Base-by-base conservation (phyloP, 2,888 invertebrate genomes). In the Chymomyza amoena region DNA sequence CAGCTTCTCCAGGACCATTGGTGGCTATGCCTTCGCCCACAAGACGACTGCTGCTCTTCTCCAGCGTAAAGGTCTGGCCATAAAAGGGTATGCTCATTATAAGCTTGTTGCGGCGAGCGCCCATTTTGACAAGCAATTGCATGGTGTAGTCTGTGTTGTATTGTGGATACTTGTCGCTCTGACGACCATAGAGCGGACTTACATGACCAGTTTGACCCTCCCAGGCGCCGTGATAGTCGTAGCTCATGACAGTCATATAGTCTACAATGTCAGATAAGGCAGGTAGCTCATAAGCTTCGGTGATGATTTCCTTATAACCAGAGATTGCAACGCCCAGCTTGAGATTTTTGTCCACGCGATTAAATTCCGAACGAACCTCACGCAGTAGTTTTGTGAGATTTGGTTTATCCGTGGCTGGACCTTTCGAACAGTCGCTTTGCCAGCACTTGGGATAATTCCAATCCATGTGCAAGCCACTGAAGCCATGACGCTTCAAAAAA, bases 401-500 rank as follows among this genome's bases (percentile, higher is more conserved):
- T 0, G 94, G 93, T 84, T 94, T 95, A 88, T 97, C 97, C 20
- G 95, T 94, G 0, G 93, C 93, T 0, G 96, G 95, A 0, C 97
- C 97, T 81, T 95, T 95, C 57, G 94, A 94, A 89, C 97, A 97
- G 89, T 97, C 95, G 79, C 97, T 97, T 89, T 97, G 97, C 97
- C 97, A 97, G 86, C 97, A 97, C 72, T 95, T 96, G 0, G 98
- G 98, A 90, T 98, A 98, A 89, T 97, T 97, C 98, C 98, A 98
- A 86, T 98, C 98, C 28, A 98, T 90, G 84, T 98, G 97, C 0
- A 98, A 92, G 5, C 98, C 98, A 75, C 95, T 94, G 89, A 98
- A 98, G 56, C 95, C 94, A 87, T 97, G 93, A 75, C 93, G 93
- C 16, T 94, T 93, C 50, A 98, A 90, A 90, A 96, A 97, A 20